Conservation (phyloP, 2,888 invertebrate species). For the Ophraella communa region DNA sequence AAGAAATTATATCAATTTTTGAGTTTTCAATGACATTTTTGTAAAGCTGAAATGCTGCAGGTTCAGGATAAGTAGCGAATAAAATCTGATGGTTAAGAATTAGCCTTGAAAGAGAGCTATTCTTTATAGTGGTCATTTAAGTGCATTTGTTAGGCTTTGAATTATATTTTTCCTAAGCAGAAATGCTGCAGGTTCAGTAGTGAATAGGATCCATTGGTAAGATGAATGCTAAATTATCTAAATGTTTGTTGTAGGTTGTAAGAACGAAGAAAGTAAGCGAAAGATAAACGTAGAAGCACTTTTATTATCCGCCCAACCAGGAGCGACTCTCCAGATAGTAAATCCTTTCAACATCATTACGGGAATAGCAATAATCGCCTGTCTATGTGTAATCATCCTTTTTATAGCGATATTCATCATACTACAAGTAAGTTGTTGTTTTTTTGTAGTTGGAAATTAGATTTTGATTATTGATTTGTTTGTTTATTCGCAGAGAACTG, state of each 20-base stretch:
- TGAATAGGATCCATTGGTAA: no score
- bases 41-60: no score
- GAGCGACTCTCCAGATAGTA: conserved; percentile 57
- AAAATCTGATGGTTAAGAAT: no score
- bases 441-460: neutral
- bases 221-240: no score
- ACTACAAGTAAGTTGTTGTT: conserved; percentile 68
- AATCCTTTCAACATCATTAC: conserved; percentile 70
- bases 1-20: no score
- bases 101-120: no score
- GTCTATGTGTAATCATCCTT: conserved; percentile 72
- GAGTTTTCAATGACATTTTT: no score
- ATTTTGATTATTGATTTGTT: neutral
- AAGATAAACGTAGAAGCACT: conserved; percentile 59
- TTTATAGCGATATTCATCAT: conserved; percentile 75
- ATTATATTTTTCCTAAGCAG: no score
- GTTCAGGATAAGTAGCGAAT: no score
- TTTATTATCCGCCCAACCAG: conserved; percentile 57
- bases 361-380: conserved; percentile 71
- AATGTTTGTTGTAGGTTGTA: conserved; percentile 53
- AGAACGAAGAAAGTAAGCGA: conserved; percentile 57
- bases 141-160: no score
- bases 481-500: conserved; percentile 54
- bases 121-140: no score
- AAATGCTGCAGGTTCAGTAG: no score